Evolutionary conservation across 1,140 invertebrate species (phyloP).

Genomic region (Drosophila burlai): DNA sequence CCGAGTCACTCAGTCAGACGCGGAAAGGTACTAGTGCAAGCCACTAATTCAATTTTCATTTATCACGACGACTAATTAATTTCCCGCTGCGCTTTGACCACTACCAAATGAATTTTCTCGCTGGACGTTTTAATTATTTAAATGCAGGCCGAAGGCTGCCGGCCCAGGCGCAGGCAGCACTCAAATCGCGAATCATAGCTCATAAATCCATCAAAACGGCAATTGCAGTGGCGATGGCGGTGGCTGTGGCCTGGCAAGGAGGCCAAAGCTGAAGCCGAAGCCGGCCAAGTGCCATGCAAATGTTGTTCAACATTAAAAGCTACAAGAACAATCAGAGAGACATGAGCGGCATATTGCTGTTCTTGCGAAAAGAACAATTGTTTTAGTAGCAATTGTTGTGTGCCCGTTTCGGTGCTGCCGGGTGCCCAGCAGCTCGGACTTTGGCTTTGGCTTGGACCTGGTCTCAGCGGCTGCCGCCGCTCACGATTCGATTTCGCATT

Average conservation of each 20-base stretch:
- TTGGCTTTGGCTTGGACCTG: constrained; percentile 9
- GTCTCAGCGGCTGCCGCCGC: constrained; percentile 18
- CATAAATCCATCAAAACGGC: constrained; percentile 75
- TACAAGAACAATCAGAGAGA: constrained; percentile 74
- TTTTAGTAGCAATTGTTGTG: constrained; percentile 70
- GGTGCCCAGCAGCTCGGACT: constrained; percentile 15
- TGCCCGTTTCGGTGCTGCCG: constrained; percentile 34
- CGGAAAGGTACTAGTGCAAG: constrained; percentile 41
- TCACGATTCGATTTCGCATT: constrained; percentile 58
- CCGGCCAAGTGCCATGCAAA: constrained; percentile 76
- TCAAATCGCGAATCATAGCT: constrained; percentile 73
- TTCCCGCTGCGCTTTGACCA: constrained; percentile 69
- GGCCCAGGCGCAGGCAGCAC: constrained; percentile 51
- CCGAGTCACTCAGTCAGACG: constrained; percentile 5
- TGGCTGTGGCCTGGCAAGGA: constrained; percentile 21
- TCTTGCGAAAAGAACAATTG: constrained; percentile 70
- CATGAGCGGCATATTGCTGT: constrained; percentile 53
- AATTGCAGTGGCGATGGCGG: constrained; percentile 24
- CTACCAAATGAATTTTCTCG: constrained; percentile 36
- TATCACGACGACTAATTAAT: constrained; percentile 80
- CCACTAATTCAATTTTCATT: constrained; percentile 82
- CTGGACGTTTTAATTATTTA: constrained; percentile 80
- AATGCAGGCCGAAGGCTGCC: constrained; percentile 76
- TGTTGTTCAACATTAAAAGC: constrained; percentile 80
- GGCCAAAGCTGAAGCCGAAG: constrained; percentile 30